phyloP scores from a whole-genome alignment of 2,113 vertebrate species.

The Gobius niger region DNA sequence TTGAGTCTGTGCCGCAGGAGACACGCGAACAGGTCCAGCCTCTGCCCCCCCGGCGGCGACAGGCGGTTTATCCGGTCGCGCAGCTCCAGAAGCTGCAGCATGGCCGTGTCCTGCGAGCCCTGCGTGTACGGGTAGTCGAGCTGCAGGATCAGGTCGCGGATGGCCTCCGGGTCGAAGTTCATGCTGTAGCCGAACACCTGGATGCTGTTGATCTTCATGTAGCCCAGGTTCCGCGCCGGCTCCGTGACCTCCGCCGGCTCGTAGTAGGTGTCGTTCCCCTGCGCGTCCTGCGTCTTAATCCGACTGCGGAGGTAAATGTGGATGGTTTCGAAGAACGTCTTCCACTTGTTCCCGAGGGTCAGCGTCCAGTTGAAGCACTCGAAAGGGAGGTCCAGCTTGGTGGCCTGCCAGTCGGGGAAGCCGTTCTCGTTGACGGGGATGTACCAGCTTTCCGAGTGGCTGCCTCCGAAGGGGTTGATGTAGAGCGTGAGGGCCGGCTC shows the following conservation, averaged over 20 bases:
- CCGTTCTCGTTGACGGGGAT: slow-evolving; percentile 89
- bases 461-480: slow-evolving; percentile 95
- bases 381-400: slow-evolving; percentile 89
- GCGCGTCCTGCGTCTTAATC: slow-evolving; percentile 82
- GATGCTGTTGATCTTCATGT: slow-evolving; percentile 98
- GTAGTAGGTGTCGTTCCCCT: slow-evolving; percentile 88
- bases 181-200: slow-evolving; percentile 99
- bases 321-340: slow-evolving; percentile 97
- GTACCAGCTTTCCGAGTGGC: slow-evolving; percentile 98
- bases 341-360: slow-evolving; percentile 96
- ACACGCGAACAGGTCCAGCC: slow-evolving; percentile 93
- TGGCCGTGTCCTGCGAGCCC: slow-evolving; percentile 94
- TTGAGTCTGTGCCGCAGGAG: slow-evolving; percentile 94
- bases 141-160: slow-evolving; percentile 94
- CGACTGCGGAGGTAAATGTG: slow-evolving; percentile 95
- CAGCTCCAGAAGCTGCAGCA: slow-evolving; percentile 93
- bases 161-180: slow-evolving; percentile 97
- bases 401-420: slow-evolving; percentile 95
- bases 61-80: slow-evolving; percentile 94
- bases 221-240: slow-evolving; percentile 90
- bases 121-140: slow-evolving; percentile 97
- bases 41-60: slow-evolving; percentile 89
- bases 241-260: slow-evolving; percentile 92
- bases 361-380: slow-evolving; percentile 97
- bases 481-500: slow-evolving; percentile 93